Evolutionary conservation across 2,113 vertebrate species (phyloP).

Genomic region (Macroglossus sobrinus): DNA sequence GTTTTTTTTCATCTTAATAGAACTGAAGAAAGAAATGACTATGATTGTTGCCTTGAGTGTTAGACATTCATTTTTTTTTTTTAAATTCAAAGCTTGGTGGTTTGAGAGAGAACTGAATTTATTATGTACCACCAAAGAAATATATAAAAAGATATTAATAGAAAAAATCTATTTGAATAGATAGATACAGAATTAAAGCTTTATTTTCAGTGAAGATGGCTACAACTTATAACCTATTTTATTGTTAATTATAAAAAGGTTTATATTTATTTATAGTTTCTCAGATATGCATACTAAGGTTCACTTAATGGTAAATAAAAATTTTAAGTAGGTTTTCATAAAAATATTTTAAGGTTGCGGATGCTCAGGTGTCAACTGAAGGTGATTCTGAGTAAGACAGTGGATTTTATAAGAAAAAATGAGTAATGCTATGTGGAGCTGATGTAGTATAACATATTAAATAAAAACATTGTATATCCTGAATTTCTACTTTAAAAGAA

Average conservation of each 20-base stretch:
- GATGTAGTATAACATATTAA: background rate
- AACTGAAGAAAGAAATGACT: conserved; percentile 32
- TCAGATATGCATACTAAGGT: background rate
- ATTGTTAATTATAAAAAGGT: background rate
- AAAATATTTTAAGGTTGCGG: background rate
- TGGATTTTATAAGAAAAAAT: background rate
- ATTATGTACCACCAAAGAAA: background rate
- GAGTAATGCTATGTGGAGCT: background rate
- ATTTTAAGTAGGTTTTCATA: background rate
- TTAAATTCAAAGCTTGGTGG: background rate
- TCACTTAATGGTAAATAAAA: background rate
- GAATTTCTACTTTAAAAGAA: background rate
- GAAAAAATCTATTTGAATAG: background rate
- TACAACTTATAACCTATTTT: background rate
- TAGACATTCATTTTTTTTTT: background rate
- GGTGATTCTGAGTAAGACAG: background rate
- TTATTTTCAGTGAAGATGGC: background rate
- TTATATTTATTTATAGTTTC: background rate
- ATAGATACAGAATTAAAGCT: background rate
- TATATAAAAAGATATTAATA: background rate
- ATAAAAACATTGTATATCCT: background rate
- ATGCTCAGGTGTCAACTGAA: background rate
- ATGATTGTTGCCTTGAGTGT: background rate
- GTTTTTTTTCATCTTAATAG: background rate
- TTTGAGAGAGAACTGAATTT: background rate